Conservation (phyloP, 1,140 invertebrate species). For the Centruroides sculpturatus region DNA sequence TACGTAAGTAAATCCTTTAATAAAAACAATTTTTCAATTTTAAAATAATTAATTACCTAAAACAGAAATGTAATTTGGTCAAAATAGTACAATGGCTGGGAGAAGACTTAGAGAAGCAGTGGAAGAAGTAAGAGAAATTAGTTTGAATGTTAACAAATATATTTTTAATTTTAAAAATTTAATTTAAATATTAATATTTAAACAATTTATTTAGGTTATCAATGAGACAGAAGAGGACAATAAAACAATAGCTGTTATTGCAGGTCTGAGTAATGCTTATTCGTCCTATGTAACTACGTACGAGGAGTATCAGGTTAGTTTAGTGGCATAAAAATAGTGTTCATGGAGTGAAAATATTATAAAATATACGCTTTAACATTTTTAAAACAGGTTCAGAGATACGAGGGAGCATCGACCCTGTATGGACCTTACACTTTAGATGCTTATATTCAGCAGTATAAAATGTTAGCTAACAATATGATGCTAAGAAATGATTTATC, state of each 20-base stretch:
- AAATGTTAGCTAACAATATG: conserved; percentile 48
- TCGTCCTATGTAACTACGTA: conserved; percentile 75
- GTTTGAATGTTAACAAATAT: not conserved
- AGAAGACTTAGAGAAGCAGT: conserved; percentile 54
- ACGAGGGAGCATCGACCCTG: conserved; percentile 86
- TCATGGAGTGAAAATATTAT: too few species aligned
- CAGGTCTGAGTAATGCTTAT: conserved; percentile 76
- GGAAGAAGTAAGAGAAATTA: conserved; percentile 28
- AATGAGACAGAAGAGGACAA: conserved; percentile 1
- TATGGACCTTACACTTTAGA: conserved; percentile 73
- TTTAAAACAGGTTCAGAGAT: conserved; percentile 60
- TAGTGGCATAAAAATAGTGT: not conserved
- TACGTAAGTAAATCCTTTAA: conserved; percentile 1
- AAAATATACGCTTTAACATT: too few species aligned
- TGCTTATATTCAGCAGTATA: conserved; percentile 66
- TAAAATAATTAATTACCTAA: not conserved
- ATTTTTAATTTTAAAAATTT: not conserved
- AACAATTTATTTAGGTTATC: conserved; percentile 1
- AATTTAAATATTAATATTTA: too few species aligned
- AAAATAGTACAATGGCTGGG: conserved; percentile 62
- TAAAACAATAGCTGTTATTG: conserved; percentile 49
- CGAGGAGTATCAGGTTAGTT: conserved; percentile 73
- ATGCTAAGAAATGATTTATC: conserved; percentile 41
- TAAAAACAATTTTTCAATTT: not conserved
- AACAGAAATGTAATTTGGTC: not conserved